A percentile compares a stretch with the other conserved stretches of the same genome.
phyloP scores from a whole-genome alignment of 2,888 invertebrate species.

The Drosophila meridiana region DNA sequence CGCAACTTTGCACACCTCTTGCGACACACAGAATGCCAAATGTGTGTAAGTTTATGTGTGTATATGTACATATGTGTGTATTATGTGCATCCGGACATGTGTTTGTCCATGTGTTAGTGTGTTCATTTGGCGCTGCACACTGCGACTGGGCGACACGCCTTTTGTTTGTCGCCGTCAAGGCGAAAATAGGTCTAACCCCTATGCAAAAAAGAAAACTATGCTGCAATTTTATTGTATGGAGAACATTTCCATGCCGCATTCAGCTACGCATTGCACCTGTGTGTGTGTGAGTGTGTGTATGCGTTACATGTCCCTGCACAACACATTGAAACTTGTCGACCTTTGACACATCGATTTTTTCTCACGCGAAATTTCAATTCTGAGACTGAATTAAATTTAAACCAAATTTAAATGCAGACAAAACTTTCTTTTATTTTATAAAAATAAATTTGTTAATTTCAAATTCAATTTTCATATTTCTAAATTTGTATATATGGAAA shows the following conservation, averaged over 20 bases:
- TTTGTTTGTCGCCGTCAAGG: conserved; percentile 59
- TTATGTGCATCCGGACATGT: neutral
- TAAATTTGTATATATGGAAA: too few species aligned
- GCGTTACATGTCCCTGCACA: neutral
- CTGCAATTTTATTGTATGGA: conserved; percentile 64
- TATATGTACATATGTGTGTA: conserved; percentile 14
- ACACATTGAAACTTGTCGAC: conserved; percentile 40
- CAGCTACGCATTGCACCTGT: conserved; percentile 28
- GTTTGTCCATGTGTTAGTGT: conserved; percentile 14
- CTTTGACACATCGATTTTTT: conserved; percentile 32
- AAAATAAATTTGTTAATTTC: too few species aligned
- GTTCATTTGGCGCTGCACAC: conserved; percentile 32
- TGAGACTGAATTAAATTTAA: neutral
- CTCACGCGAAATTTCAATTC: neutral
- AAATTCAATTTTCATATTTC: too few species aligned
- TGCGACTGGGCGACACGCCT: conserved; percentile 49
- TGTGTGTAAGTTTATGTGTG: conserved; percentile 2
- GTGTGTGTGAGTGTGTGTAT: neutral
- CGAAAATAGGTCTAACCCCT: conserved; percentile 42
- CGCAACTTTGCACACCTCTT: conserved; percentile 37
- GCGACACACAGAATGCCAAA: conserved; percentile 16
- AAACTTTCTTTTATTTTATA: neutral
- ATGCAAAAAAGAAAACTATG: conserved; percentile 32
- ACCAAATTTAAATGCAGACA: neutral
- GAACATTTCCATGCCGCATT: conserved; percentile 62